Base-by-base conservation (phyloP, 2,888 invertebrate genomes). In the Hypomecis atomaria region DNA sequence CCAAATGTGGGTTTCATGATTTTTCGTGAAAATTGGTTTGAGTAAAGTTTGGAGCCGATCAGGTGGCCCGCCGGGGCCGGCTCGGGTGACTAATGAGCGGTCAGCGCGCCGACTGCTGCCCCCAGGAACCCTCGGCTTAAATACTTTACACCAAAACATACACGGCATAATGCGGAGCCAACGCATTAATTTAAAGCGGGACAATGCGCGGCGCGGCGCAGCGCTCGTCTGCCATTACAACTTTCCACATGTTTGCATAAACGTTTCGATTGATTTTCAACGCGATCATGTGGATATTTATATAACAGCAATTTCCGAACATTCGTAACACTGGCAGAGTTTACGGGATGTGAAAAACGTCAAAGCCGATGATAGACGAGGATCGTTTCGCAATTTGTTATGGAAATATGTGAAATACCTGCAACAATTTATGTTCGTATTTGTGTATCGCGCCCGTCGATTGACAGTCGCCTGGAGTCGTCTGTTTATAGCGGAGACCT, bases 81-180 rank as follows among this genome's bases (percentile, higher is more conserved):
- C 70, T 62, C 65, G 76, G 74, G 74, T 82, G 83, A 85, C 80
- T 85, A 87, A 86, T 84, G 85, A 85, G 83, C 79, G 86, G 84
- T 81, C 78, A 79, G 76, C 65, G 78, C 75, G 81, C 75, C 78
- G 84, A 85, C 79, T 83, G 79, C 68, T 58, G 62, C 71, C 82
- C 71, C 69, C 53, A 56, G 81, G 79, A 79, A 73, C 71, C 63
- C 60, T 54, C 70, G 66, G 75, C 71, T 77, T 75, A 73, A 77
- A 77, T 76, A 78, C 77, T 78, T 75, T 76, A 75, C 73, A 73
- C 76, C 71, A 65, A 75, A 76, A 67, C 61, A 65, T 50, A 66
- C 49, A 11, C 37, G 38, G 45, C 45, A 59, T 63, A 57, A 57
- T 53, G 45, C 40, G 13, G 56, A 52, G 38, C 42, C 52, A 38